Conservation (phyloP, 2,888 invertebrate species). For the Cabera pusaria region DNA sequence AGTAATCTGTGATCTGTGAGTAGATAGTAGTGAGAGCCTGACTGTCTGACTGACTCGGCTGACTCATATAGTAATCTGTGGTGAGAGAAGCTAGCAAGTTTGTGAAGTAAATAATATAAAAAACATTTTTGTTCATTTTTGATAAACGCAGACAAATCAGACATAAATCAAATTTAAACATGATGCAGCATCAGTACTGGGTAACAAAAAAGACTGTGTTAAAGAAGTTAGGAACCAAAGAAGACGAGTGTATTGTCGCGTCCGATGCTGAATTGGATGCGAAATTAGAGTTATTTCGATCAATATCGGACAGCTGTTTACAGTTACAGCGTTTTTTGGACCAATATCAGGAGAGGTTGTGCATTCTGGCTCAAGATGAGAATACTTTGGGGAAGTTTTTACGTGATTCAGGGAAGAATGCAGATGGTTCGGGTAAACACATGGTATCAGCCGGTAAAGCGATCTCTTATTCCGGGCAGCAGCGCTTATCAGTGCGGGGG, state of each 20-base stretch:
- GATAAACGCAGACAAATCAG: too few relatives aligned
- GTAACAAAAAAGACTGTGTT: slow-evolving; percentile 98
- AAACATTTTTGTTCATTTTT: too few relatives aligned
- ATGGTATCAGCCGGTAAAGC: slow-evolving; percentile 89
- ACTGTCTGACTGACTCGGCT: too few relatives aligned
- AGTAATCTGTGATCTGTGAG: too few relatives aligned
- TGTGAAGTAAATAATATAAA: too few relatives aligned
- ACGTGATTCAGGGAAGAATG: slow-evolving; percentile 95
- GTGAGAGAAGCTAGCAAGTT: too few relatives aligned
- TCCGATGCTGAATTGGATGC: slow-evolving; percentile 98
- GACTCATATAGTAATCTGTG: too few relatives aligned
- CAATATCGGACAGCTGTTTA: slow-evolving; percentile 95
- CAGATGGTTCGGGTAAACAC: slow-evolving; percentile 89
- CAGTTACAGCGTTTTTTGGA: slow-evolving; percentile 95
- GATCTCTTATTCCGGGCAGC: slow-evolving; percentile 95
- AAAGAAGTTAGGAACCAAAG: slow-evolving; percentile 96
- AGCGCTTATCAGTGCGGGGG: slow-evolving; percentile 92
- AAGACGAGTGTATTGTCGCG: slow-evolving; percentile 97
- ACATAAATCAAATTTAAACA: too few relatives aligned
- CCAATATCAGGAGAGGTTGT: slow-evolving; percentile 96
- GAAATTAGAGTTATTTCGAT: slow-evolving; percentile 96
- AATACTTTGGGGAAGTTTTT: slow-evolving; percentile 97
- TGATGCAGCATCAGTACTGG: slow-evolving; percentile 98
- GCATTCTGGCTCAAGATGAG: slow-evolving; percentile 97
- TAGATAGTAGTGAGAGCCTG: too few relatives aligned